Evolutionary conservation across 2,888 invertebrate species (phyloP), one percentile per base, ranked within the genome.

Genomic region (Chymomyza caudatula): DNA sequence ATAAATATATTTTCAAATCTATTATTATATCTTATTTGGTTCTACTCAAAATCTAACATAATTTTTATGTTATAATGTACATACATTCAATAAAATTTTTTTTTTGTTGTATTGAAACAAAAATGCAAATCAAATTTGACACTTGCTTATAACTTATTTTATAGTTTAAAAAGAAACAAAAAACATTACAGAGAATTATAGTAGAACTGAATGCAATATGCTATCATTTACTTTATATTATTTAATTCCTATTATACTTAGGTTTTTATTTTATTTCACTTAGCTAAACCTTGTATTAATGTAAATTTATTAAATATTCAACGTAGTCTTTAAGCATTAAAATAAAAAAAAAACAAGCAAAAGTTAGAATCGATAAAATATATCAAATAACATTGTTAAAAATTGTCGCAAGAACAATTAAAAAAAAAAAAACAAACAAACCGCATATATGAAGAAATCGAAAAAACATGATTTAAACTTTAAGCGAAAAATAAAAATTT

Each of bases 171-270:
- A 47, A 47, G n/a, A 17, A 17, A 47, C 5, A 47, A 47, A 47
- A 47, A 17, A 47, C 15, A 17, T 47, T 47, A 47, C 15, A 51
- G n/a, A 53, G 23, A 53, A 4, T 23, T 25, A 53, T 64, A 67
- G 77, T 86, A 86, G 82, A 82, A 86, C 82, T 82, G 82, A 82
- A 85, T 84, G 84, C 84, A 84, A 82, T 82, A 85, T 84, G 84
- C 86, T 20, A 51, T 20, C 51, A 51, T 20, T 81, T 86, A 86
- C 81, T 37, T 67, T 63, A 82, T 68, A 67, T 85, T 71, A 76
- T 82, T 80, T 73, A 78, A 79, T 79, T 81, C 80, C 80, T 85
- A 81, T 81, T 81, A 85, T 69, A 59, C 73, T 76, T 85, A 83
- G 75, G 77, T 72, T 64, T 55, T 55, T 22, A 19, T 63, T 63